Evolutionary conservation across 2,113 vertebrate species (phyloP).

Genomic region (Protobothrops flavoviridis): DNA sequence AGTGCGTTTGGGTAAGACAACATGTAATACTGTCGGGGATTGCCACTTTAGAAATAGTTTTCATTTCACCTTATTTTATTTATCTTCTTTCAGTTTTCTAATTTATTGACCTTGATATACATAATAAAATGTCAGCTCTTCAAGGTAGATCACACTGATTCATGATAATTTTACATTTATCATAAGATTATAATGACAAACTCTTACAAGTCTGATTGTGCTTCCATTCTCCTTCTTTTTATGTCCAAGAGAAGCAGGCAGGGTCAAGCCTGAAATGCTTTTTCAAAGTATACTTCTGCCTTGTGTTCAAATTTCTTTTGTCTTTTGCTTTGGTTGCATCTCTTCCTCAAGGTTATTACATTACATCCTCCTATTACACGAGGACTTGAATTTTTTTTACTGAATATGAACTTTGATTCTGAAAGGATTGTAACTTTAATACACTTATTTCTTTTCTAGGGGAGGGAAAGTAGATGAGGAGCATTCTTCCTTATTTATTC

Average conservation of each 20-base stretch:
- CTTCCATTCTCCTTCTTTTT: background rate
- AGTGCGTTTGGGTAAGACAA: background rate
- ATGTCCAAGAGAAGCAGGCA: background rate
- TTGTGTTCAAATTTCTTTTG: background rate
- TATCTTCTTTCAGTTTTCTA: background rate
- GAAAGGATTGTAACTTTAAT: background rate
- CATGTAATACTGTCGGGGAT: background rate
- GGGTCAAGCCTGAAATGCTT: background rate
- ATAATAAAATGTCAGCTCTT: background rate
- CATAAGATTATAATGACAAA: background rate
- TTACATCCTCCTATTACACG: background rate
- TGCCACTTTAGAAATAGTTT: background rate
- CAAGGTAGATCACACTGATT: background rate
- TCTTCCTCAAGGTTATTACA: background rate
- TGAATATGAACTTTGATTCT: background rate
- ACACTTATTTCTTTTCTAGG: background rate
- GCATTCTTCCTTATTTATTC: background rate
- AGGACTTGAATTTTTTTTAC: background rate
- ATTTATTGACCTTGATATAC: background rate
- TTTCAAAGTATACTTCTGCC: background rate
- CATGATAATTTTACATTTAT: background rate
- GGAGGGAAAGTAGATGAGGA: background rate
- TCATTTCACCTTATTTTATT: background rate
- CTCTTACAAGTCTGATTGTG: background rate
- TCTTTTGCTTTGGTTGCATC: background rate